Conservation (phyloP, 1,140 invertebrate genomes). For the Rhopalosiphum maidis region DNA sequence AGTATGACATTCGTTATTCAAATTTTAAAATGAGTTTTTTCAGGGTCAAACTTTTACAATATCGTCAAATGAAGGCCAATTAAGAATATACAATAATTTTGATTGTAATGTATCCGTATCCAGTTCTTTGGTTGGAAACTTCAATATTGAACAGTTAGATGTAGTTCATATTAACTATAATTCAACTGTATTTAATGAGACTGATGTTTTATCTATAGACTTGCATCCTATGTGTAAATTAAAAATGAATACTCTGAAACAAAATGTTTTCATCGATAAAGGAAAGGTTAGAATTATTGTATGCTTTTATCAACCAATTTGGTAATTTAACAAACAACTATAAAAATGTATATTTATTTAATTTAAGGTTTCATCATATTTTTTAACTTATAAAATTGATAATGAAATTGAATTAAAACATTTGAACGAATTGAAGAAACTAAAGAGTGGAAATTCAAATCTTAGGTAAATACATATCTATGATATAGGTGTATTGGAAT, state of each 20-base stretch:
- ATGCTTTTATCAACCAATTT: neutral
- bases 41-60: neutral
- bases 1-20: neutral
- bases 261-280: neutral
- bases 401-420: neutral
- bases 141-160: neutral
- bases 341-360: neutral
- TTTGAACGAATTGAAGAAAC: neutral
- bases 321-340: neutral
- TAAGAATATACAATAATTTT: constrained; percentile 75
- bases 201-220: neutral
- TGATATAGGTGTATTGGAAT: neutral
- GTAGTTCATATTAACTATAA: neutral
- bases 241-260: neutral
- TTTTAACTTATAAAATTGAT: neutral
- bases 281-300: neutral
- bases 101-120: constrained; percentile 49
- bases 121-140: constrained; percentile 60
- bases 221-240: neutral
- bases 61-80: constrained; percentile 66
- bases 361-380: constrained; percentile 16
- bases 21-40: neutral
- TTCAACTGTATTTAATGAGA: neutral
- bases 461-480: constrained; percentile 21
- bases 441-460: constrained; percentile 34